Base-by-base conservation (phyloP, 2,888 invertebrate genomes). In the Cylloceria caligata region DNA sequence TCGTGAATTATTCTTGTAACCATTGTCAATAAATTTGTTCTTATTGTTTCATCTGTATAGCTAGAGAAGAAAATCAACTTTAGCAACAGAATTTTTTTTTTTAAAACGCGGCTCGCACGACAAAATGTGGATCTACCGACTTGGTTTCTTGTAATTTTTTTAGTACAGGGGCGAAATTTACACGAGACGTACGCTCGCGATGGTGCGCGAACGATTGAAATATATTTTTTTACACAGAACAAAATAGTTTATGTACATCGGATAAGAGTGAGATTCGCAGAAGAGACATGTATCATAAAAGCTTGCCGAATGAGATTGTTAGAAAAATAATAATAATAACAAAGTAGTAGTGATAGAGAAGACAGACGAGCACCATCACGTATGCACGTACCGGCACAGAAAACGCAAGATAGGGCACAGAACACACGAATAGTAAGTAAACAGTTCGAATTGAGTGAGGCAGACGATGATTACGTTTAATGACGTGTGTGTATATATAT, bases 401-500 rank as follows among this genome's bases (percentile, higher is more conserved):
- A 84, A 85, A 85, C 55, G 72, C 67, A 76, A 83, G 72, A 72
- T 75, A 80, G 75, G 80, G 72, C 82, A 76, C 75, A 82, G 79
- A 79, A 82, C 71, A 84, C 45, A 86, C 82, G 81, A 82, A 74
- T 85, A 83, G 83, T 85, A 80, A 83, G 81, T 80, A 75, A 74
- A 55, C 79, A 79, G 71, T 80, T 36, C 24, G 71, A 69, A 67
- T 71, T 71, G 13, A 81, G 79, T 79, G 83, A 84, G 84, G 83
- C 78, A 85, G 86, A 85, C 81, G 81, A 83, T 86, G 85, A 86
- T 78, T 84, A 84, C 76, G 83, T 80, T 84, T 73, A 82, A 84
- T 84, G 84, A 79, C 76, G 83, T 83, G 86, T 86, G 47, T 77
- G 71, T 80, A 73, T 80, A 73, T 82, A 79, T n/a, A n/a, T n/a